Conservation (phyloP, 2,888 invertebrate genomes). For the Gibbula magus region DNA sequence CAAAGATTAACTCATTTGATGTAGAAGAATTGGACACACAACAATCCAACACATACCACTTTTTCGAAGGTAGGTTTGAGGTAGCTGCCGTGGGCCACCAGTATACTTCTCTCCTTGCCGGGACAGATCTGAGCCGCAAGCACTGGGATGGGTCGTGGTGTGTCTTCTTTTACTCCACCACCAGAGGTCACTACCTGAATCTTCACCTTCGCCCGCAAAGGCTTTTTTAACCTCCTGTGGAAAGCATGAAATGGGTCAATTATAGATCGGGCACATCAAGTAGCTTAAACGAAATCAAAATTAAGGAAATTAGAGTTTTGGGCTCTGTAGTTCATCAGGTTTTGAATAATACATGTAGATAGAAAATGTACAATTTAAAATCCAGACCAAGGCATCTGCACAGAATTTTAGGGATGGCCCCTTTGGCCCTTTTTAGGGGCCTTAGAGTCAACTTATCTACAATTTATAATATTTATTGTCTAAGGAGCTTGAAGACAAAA, state of each 20-base stretch:
- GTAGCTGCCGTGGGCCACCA: conserved; percentile 80
- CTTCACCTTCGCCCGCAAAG: conserved; percentile 63
- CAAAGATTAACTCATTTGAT: no score
- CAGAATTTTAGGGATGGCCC: no score
- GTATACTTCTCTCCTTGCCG: conserved; percentile 74
- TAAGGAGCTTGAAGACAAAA: no score
- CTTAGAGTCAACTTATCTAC: no score
- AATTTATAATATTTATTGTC: no score
- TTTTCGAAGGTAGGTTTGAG: conserved; percentile 80
- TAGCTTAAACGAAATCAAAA: not conserved
- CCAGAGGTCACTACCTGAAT: conserved; percentile 63
- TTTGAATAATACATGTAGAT: no score
- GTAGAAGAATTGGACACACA: no score
- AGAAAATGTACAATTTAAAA: no score
- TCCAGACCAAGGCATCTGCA: no score
- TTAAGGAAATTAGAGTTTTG: not conserved
- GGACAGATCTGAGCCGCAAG: conserved; percentile 57
- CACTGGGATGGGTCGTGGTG: conserved; percentile 60
- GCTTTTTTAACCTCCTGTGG: conserved; percentile 67
- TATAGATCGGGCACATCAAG: not conserved
- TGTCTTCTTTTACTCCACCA: conserved; percentile 39
- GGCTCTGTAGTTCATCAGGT: no score
- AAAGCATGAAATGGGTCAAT: not conserved
- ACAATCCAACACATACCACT: conserved; percentile 73
- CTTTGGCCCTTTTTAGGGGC: no score